Evolutionary conservation across 2,888 invertebrate species (phyloP), one percentile per base, ranked within the genome.

Genomic region (Physocephala rufipes): DNA sequence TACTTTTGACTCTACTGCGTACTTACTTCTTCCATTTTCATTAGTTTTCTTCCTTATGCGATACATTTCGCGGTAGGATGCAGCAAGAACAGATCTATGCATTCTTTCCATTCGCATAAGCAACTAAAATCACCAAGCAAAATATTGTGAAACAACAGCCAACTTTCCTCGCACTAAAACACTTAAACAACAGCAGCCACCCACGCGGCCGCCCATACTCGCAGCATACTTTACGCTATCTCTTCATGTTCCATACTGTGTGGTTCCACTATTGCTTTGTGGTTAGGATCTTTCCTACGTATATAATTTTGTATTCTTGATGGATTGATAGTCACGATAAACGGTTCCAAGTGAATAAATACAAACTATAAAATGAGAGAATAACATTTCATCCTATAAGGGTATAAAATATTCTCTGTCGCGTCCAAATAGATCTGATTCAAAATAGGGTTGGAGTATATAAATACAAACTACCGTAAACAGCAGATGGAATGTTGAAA

Each of bases 51-150:
- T 28, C 28, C 21, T 62, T 45, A 43, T n/a, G 43, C n/a, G n/a
- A n/a, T 62, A 62, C 45, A 43, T 62, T 43, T 58, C 16, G 36
- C 24, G 45, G 55, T 21, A 24, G 21, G n/a, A 55, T 28, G 30
- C 15, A 36, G 15, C 21, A 47, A 13, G 13, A 55, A 19, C 66
- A 53, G 24, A 53, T n/a, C n/a, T 30, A 30, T 66, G 19, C 55
- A 30, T 53, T n/a, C 55, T 53, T 55, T 21, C 19, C 51, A 51
- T 66, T 66, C 55, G 66, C 66, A 66, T 66, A 55, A 66, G 47
- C 66, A 66, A 66, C 66, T 66, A 66, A 66, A 55, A 55, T 66
- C 53, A 43, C 55, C 55, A 36, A 66, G 55, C 66, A 26, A 28
- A 66, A 66, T 66, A 53, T 30, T 55, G 66, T 43, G 24, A n/a